Percentiles rank a stretch among this genome's conserved stretches.
Conservation (phyloP, 2,113 vertebrate species). For the Diadophis punctatus region DNA sequence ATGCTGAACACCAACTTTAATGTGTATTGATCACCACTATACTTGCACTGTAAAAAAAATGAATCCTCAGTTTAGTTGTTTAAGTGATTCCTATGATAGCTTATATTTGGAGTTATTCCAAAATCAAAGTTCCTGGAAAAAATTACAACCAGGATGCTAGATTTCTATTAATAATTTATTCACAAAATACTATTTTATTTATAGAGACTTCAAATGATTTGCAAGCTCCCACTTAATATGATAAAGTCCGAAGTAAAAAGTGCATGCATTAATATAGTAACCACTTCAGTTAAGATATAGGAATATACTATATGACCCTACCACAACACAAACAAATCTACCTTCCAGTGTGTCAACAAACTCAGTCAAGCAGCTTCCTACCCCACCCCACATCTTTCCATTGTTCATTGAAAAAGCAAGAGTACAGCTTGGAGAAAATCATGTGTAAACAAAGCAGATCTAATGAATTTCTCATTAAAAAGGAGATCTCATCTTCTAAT, state of each 20-base stretch:
- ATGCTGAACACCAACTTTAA: neutral
- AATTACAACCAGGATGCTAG: neutral
- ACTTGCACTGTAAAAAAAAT: neutral
- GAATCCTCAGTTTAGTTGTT: neutral
- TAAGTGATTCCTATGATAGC: neutral
- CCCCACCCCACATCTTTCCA: neutral
- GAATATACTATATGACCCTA: constrained; percentile 25
- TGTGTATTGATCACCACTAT: neutral
- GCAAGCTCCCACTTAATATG: neutral
- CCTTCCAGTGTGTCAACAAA: constrained; percentile 3
- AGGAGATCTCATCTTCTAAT: constrained; percentile 53
- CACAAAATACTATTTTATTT: neutral
- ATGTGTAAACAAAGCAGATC: constrained; percentile 51
- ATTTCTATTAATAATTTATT: neutral
- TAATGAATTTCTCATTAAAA: constrained; percentile 56
- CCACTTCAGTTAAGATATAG: neutral
- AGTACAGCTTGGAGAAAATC: constrained; percentile 49
- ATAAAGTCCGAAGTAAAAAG: neutral
- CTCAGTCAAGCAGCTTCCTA: constrained; percentile 26
- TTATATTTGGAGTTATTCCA: neutral
- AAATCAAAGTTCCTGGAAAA: neutral
- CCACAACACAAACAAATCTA: constrained; percentile 6
- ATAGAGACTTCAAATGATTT: neutral
- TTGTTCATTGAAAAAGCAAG: constrained; percentile 32
- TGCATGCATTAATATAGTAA: neutral